phyloP scores from a whole-genome alignment of 2,888 invertebrate genomes.

The Euzetes globulus region DNA sequence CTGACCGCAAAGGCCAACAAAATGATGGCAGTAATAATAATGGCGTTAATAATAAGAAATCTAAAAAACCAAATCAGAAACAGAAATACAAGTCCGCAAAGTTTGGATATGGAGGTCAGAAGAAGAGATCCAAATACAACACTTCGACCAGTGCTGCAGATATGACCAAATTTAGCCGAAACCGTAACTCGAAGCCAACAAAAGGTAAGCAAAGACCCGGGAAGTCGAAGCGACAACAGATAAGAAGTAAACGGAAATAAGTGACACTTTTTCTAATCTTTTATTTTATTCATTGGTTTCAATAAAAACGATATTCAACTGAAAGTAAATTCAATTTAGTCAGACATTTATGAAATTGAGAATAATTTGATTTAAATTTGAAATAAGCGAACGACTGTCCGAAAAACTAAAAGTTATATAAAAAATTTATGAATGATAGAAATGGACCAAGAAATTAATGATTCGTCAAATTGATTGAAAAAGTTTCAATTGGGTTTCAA shows the following conservation, averaged over 20 bases:
- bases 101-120: conserved; percentile 93
- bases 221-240: conserved; percentile 28
- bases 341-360: no score
- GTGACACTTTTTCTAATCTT: no score
- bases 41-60: conserved; percentile 54
- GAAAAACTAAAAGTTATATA: no score
- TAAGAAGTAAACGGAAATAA: not conserved
- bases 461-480: not conserved
- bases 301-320: no score
- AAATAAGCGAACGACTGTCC: no score
- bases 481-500: not conserved
- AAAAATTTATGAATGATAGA: not conserved
- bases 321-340: no score
- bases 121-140: conserved; percentile 78
- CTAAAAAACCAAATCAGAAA: conserved; percentile 30
- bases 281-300: no score
- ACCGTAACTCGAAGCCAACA: conserved; percentile 1
- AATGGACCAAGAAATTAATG: not conserved
- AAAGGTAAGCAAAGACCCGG: conserved; percentile 30
- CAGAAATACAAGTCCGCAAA: conserved; percentile 61
- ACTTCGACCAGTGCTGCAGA: conserved; percentile 61
- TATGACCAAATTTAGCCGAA: conserved; percentile 27
- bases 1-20: conserved; percentile 43
- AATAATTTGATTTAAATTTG: no score
- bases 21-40: conserved; percentile 62